phyloP scores from a whole-genome alignment of 2,888 invertebrate species.

The Iselma pallidipennis region DNA sequence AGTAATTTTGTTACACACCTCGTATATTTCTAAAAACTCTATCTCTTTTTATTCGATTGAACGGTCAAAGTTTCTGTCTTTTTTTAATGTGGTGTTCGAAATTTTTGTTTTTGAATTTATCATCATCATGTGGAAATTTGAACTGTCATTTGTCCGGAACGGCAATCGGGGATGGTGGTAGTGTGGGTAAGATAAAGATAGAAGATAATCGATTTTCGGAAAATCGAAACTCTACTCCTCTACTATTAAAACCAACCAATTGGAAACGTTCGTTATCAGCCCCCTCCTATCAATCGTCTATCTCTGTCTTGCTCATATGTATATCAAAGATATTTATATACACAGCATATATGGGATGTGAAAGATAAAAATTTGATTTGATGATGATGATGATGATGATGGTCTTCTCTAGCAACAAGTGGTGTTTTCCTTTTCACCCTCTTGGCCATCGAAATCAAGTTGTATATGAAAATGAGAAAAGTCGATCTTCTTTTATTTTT shows the following conservation, averaged over 20 bases:
- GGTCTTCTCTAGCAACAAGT: constrained; percentile 14
- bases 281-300: not conserved
- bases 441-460: not conserved
- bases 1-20: not conserved
- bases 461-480: constrained; percentile 2
- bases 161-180: not conserved
- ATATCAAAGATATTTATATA: not conserved
- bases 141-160: not conserved
- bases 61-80: not conserved
- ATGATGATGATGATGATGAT: not conserved
- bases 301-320: not conserved
- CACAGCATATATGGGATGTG: not conserved
- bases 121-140: too few species aligned
- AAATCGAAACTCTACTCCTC: not conserved
- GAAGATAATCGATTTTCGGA: not conserved
- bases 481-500: constrained; percentile 4
- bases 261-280: not conserved
- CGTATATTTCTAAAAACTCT: not conserved
- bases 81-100: too few species aligned
- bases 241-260: not conserved
- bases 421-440: constrained; percentile 1
- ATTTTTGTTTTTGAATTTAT: too few species aligned
- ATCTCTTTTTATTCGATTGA: not conserved
- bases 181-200: not conserved
- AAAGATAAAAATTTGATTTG: not conserved